A percentile compares a stretch with the other conserved stretches of the same genome.
phyloP scores from a whole-genome alignment of 2,113 vertebrate genomes.

The Sceloporus tristichus region DNA sequence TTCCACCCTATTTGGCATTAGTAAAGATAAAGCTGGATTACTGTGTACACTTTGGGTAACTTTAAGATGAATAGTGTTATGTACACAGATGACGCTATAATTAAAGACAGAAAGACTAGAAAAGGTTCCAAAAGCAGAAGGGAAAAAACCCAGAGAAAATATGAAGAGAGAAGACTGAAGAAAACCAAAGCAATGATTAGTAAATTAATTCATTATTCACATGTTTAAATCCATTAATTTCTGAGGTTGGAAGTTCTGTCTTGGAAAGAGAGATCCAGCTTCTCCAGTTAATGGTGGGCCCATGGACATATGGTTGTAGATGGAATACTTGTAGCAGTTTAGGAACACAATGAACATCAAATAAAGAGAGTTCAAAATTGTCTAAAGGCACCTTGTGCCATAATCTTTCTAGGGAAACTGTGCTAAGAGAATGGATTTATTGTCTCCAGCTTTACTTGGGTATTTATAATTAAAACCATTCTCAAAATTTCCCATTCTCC shows the following conservation, averaged over 20 bases:
- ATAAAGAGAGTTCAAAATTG: no score
- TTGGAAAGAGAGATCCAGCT: background rate
- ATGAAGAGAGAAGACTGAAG: background rate
- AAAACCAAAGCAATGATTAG: background rate
- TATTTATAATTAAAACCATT: background rate
- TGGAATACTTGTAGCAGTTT: background rate
- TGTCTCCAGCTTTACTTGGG: background rate
- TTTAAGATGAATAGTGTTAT: constrained; percentile 1
- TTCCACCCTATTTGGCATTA: background rate
- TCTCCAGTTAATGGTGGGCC: background rate
- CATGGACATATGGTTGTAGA: background rate
- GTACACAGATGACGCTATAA: background rate
- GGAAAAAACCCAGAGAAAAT: no score
- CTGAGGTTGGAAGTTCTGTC: background rate
- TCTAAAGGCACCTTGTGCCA: background rate
- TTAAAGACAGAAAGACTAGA: constrained; percentile 1
- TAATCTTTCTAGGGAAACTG: background rate
- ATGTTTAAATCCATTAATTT: background rate
- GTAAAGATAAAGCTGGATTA: constrained; percentile 7
- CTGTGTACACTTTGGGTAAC: background rate
- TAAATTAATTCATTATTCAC: constrained; percentile 18
- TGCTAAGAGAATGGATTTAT: background rate
- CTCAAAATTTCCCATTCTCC: background rate
- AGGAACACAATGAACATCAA: background rate
- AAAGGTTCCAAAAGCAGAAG: background rate